Conservation (phyloP, 2,113 vertebrate species). For the Edolisoma coerulescens region DNA sequence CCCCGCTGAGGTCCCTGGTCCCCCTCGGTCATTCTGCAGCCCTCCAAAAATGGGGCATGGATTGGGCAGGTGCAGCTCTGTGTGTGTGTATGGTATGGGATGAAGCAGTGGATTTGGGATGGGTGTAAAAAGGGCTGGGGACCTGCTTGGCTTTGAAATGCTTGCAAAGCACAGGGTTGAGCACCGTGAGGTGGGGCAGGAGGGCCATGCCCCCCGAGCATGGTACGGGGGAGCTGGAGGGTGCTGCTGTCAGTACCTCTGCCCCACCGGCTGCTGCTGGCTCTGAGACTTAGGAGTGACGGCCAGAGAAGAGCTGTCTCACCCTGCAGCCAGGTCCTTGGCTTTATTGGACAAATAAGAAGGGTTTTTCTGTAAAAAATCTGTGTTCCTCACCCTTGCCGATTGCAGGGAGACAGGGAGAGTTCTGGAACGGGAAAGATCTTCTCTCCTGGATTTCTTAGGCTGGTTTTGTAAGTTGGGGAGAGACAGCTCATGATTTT, state of each 20-base stretch:
- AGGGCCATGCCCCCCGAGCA: rapidly evolving
- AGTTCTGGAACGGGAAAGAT: neutral
- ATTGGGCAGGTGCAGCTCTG: neutral
- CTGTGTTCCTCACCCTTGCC: neutral
- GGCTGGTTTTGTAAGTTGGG: neutral
- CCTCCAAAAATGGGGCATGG: neutral
- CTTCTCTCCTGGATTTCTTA: neutral
- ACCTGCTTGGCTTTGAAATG: neutral
- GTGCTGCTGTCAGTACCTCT: neutral
- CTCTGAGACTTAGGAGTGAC: neutral
- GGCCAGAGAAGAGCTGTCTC: neutral
- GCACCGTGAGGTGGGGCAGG: neutral
- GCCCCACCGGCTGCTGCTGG: neutral
- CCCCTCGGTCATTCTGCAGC: rapidly evolving
- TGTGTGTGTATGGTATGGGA: neutral
- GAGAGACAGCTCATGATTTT: neutral
- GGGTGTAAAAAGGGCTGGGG: no score
- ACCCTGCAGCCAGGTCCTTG: neutral
- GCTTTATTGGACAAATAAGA: neutral
- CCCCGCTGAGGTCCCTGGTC: rapidly evolving
- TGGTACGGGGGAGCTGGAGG: rapidly evolving
- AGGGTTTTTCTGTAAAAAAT: neutral
- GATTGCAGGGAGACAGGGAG: rapidly evolving
- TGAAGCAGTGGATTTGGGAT: no score
- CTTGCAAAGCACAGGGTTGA: neutral